Evolutionary conservation across 2,113 vertebrate species (phyloP).

Genomic region (Pelobates fuscus): DNA sequence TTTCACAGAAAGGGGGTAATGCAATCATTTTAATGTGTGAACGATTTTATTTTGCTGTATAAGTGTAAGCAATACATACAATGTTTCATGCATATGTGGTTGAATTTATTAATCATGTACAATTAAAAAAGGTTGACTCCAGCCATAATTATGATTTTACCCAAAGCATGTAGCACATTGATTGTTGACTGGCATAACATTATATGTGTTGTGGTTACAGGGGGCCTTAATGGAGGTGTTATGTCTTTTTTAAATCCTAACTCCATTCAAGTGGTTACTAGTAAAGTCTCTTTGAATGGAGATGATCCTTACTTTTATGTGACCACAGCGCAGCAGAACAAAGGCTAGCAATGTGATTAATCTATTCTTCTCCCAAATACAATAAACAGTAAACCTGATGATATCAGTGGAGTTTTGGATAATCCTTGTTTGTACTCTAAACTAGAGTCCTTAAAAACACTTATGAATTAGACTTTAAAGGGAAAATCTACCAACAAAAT

Average conservation of each 20-base stretch:
- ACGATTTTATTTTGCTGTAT: no score
- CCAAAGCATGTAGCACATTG: no score
- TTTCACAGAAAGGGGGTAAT: no score
- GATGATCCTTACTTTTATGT: neutral
- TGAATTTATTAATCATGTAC: no score
- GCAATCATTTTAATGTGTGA: no score
- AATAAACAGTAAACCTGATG: neutral
- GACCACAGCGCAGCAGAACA: neutral
- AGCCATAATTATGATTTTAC: no score
- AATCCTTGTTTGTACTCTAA: neutral
- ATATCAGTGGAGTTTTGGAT: neutral
- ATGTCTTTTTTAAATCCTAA: neutral
- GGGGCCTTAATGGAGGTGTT: neutral
- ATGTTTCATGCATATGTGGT: no score
- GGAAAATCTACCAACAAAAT: neutral
- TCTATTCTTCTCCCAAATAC: neutral
- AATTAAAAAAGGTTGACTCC: no score
- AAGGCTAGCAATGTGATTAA: neutral
- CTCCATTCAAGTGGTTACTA: neutral
- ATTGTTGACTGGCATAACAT: neutral
- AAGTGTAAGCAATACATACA: no score
- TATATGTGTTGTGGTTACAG: neutral
- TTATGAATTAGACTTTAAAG: neutral
- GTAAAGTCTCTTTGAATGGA: conserved; percentile 1
- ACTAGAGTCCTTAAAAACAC: neutral